Evolutionary conservation across 2,113 vertebrate species (phyloP).

Genomic region (Cinclus mexicanus): DNA sequence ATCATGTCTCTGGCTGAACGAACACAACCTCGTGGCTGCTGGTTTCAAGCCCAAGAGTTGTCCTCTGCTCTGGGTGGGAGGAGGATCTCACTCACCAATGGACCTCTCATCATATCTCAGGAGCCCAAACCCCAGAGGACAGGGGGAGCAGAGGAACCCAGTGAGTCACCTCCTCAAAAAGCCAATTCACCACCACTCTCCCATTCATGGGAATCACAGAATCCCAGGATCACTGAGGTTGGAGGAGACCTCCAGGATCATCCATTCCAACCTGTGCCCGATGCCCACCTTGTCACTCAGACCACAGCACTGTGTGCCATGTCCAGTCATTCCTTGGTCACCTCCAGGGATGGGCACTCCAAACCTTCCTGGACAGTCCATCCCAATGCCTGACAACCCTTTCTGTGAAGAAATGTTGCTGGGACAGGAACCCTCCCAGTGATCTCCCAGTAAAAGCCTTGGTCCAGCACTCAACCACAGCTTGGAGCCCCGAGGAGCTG

Average conservation of each 20-base stretch:
- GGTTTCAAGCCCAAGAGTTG: not conserved
- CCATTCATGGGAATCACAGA: not conserved
- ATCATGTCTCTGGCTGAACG: not conserved
- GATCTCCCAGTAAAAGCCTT: rapidly evolving
- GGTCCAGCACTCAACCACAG: rapidly evolving
- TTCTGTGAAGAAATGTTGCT: not conserved
- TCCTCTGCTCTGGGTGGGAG: not conserved
- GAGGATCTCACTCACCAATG: not conserved
- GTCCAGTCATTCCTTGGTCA: rapidly evolving
- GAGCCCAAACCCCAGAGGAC: not conserved
- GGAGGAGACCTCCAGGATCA: not conserved
- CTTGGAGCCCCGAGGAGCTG: not conserved
- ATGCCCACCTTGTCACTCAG: not conserved
- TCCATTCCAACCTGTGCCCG: rapidly evolving
- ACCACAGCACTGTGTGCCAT: not conserved
- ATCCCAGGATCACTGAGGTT: not conserved
- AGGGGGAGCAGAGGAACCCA: not conserved
- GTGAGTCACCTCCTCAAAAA: not conserved
- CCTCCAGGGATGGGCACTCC: not conserved
- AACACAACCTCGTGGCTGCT: not conserved
- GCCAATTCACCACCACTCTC: rapidly evolving
- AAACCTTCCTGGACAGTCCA: not conserved
- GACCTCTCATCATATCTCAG: not conserved
- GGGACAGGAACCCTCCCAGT: rapidly evolving
- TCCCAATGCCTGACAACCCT: not conserved